Evolutionary conservation across 1,140 invertebrate genomes (phyloP).

Genomic region (Yoshiicerus persimilis): DNA sequence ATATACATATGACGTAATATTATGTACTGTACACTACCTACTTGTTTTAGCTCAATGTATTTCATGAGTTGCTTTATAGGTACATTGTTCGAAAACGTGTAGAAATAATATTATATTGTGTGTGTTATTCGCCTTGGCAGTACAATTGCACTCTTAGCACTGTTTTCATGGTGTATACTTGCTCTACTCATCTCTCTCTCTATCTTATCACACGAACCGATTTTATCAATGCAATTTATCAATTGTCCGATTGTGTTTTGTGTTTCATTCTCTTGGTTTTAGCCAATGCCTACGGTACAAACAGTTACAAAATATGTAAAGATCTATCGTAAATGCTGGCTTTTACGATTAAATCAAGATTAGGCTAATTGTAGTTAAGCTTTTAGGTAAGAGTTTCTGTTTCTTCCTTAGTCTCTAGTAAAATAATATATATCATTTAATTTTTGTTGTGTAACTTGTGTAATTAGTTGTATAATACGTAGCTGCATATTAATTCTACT

Average conservation of each 20-base stretch:
- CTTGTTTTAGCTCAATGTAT: too few relatives aligned
- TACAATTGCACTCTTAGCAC: neutral
- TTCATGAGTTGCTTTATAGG: neutral
- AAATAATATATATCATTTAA: neutral
- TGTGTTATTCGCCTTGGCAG: neutral
- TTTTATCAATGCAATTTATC: constrained; percentile 15
- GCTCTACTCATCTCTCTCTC: neutral
- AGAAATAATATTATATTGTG: neutral
- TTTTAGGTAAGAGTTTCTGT: neutral
- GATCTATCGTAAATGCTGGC: neutral
- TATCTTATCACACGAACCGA: neutral
- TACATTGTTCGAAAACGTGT: neutral
- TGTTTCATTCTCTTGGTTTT: neutral
- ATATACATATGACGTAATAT: too few relatives aligned
- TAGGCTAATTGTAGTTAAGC: neutral
- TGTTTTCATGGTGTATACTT: neutral
- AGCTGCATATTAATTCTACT: neutral
- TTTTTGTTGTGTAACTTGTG: neutral
- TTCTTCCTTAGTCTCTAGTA: neutral
- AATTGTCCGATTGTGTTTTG: neutral
- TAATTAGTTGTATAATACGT: neutral
- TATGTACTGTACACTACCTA: too few relatives aligned
- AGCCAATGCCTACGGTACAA: neutral
- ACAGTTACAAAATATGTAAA: neutral
- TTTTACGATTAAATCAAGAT: neutral